Percentiles rank a stretch among this genome's conserved stretches.
These are phyloP conservation scores for Salvelinus fontinalis DNA, from an alignment of 2,113 vertebrate species.

Conservation along the genomic window DNA sequence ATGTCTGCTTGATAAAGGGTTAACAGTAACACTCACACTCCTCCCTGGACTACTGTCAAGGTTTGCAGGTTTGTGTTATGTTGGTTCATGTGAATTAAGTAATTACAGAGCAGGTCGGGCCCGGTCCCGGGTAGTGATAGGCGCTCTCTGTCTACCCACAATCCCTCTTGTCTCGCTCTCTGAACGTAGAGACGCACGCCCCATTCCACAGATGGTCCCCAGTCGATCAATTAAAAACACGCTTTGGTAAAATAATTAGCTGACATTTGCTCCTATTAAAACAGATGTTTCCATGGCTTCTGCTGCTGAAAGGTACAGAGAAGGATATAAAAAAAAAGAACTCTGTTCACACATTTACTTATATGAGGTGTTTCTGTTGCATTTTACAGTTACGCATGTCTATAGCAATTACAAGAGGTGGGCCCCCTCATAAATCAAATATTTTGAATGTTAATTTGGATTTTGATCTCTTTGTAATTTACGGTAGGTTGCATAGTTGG, in stretches of 20 bases:
- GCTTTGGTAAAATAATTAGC: constrained; percentile 77
- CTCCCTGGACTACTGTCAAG: constrained; percentile 29
- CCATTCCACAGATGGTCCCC: constrained; percentile 71
- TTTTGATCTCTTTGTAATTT: constrained; percentile 52
- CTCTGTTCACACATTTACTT: neutral
- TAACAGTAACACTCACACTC: constrained; percentile 20
- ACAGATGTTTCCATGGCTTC: constrained; percentile 71
- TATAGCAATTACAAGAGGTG: constrained; percentile 72
- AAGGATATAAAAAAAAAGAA: constrained; percentile 38
- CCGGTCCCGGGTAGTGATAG: constrained; percentile 13
- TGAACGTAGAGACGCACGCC: constrained; percentile 49
- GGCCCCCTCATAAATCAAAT: constrained; percentile 49
- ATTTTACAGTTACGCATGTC: constrained; percentile 66
- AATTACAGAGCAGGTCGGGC: constrained; percentile 48
- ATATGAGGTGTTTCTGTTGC: constrained; percentile 36
- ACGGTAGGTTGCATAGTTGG: constrained; percentile 72
- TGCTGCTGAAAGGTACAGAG: constrained; percentile 58
- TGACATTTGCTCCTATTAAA: constrained; percentile 76
- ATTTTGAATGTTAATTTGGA: constrained; percentile 67
- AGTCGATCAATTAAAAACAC: constrained; percentile 78
- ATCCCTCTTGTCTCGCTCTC: constrained; percentile 38
- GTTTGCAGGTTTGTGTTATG: constrained; percentile 36
- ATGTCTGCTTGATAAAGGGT: constrained; percentile 45
- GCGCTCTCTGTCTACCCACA: neutral
- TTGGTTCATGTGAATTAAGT: constrained; percentile 27